Evolutionary conservation across 1,140 invertebrate genomes (phyloP).

Genomic region (Aethina tumida): DNA sequence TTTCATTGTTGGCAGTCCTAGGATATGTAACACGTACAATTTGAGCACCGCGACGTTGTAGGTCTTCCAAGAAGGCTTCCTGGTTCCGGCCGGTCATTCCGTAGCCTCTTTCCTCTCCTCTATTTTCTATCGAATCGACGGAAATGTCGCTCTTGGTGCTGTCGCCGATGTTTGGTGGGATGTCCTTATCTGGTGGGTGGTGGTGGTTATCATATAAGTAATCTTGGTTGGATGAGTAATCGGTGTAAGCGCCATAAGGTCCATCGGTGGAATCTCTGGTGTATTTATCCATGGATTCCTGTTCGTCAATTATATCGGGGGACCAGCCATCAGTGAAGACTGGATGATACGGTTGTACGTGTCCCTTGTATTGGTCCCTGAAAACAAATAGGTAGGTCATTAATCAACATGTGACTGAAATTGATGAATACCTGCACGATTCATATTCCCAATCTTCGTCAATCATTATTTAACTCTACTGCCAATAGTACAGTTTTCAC

Average conservation of each 20-base stretch:
- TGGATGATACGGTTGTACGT: constrained; percentile 78
- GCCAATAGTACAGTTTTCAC: too few species aligned
- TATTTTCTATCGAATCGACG: constrained; percentile 62
- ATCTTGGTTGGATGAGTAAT: constrained; percentile 41
- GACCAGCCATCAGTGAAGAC: constrained; percentile 94
- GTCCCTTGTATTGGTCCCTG: constrained; percentile 86
- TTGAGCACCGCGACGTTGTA: constrained; percentile 63
- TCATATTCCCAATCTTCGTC: too few species aligned
- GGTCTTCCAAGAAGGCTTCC: constrained; percentile 64
- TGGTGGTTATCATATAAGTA: constrained; percentile 33
- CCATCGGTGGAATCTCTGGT: constrained; percentile 38
- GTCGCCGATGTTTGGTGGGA: constrained; percentile 34
- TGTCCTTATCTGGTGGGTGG: constrained; percentile 27
- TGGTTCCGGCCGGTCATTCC: constrained; percentile 39
- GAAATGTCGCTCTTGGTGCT: constrained; percentile 62
- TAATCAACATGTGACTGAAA: too few species aligned
- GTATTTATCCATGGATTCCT: constrained; percentile 43
- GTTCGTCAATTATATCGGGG: constrained; percentile 68
- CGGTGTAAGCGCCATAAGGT: constrained; percentile 51
- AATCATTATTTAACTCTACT: too few species aligned
- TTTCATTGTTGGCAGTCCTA: constrained; percentile 93
- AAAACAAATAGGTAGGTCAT: constrained; percentile 5
- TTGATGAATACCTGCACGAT: too few species aligned
- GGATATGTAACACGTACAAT: constrained; percentile 92
- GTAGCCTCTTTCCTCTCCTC: constrained; percentile 37